Percentiles rank a stretch among this genome's conserved stretches.
phyloP scores from a whole-genome alignment of 2,113 vertebrate genomes.

The Ammodytes dubius region DNA sequence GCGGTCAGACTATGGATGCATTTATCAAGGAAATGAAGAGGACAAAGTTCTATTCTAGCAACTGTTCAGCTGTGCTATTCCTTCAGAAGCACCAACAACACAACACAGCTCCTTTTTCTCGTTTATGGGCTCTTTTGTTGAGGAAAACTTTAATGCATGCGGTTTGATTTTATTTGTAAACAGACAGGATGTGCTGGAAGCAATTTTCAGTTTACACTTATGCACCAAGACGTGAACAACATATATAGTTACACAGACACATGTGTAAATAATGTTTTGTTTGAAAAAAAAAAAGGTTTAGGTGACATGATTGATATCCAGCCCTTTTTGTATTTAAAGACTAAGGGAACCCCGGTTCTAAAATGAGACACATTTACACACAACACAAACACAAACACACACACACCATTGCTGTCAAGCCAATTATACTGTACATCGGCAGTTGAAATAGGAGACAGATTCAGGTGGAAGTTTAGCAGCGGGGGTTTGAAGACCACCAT shows the following conservation, averaged over 20 bases:
- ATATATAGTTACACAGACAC: slow-evolving; percentile 10
- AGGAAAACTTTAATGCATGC: slow-evolving; percentile 49
- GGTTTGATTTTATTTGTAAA: slow-evolving; percentile 48
- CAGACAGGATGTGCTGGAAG: slow-evolving; percentile 29
- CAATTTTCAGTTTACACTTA: slow-evolving; percentile 34
- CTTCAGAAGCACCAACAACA: neutral
- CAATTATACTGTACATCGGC: slow-evolving; percentile 45
- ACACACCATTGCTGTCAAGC: slow-evolving; percentile 26
- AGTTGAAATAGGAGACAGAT: slow-evolving; percentile 60
- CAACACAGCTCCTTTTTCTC: neutral
- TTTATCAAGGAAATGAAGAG: slow-evolving; percentile 22
- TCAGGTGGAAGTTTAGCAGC: slow-evolving; percentile 63
- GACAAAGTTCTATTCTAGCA: neutral
- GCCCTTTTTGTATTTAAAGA: neutral
- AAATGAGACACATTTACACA: slow-evolving; percentile 23
- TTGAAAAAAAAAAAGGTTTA: neutral
- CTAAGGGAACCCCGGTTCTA: neutral
- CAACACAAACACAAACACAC: slow-evolving; percentile 17
- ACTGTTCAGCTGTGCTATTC: neutral
- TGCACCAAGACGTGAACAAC: slow-evolving; percentile 4
- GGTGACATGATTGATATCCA: neutral
- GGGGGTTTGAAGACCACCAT: slow-evolving; percentile 39
- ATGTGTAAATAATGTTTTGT: neutral
- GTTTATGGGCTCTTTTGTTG: slow-evolving; percentile 24
- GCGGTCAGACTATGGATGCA: slow-evolving; percentile 14